Evolutionary conservation across 1,140 invertebrate genomes (phyloP).

Genomic region (Onthophagus taurus): DNA sequence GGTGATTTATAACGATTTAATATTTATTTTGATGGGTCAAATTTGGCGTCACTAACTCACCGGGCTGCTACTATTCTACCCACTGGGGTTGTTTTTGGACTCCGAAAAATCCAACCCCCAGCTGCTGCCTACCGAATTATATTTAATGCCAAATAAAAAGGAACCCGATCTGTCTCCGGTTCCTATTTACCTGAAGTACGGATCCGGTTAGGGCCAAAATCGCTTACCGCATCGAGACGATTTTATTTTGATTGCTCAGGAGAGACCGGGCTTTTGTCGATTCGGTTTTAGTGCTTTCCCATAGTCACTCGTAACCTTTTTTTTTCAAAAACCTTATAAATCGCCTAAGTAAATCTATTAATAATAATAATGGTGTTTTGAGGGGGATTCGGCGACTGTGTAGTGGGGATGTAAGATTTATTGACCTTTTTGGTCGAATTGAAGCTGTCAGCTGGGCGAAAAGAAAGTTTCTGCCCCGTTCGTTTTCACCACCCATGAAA

Average conservation of each 20-base stretch:
- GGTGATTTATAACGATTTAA: conserved; percentile 39
- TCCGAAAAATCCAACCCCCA: conserved; percentile 25
- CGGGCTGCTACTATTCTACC: not conserved
- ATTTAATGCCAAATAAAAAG: conserved; percentile 27
- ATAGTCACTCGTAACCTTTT: too few species aligned
- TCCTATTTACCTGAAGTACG: not conserved
- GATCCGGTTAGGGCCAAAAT: conserved; percentile 19
- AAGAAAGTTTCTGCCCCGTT: too few species aligned
- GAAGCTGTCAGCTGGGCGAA: too few species aligned
- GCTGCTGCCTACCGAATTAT: conserved; percentile 35
- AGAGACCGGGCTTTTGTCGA: conserved; percentile 26
- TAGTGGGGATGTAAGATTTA: too few species aligned
- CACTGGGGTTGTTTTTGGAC: not conserved
- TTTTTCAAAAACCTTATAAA: too few species aligned
- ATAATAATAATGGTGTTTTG: too few species aligned
- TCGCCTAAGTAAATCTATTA: too few species aligned
- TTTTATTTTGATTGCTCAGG: conserved; percentile 18
- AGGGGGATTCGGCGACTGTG: too few species aligned
- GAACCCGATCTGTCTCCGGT: conserved; percentile 13
- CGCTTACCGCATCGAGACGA: conserved; percentile 7
- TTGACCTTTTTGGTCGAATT: too few species aligned
- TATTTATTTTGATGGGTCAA: conserved; percentile 41
- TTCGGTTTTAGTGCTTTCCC: conserved; percentile 28
- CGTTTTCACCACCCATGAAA: too few species aligned
- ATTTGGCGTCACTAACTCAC: conserved; percentile 38